These are phyloP conservation scores for Catharus ustulatus DNA, from an alignment of 2,797 vertebrate species.

Conservation along the genomic window DNA sequence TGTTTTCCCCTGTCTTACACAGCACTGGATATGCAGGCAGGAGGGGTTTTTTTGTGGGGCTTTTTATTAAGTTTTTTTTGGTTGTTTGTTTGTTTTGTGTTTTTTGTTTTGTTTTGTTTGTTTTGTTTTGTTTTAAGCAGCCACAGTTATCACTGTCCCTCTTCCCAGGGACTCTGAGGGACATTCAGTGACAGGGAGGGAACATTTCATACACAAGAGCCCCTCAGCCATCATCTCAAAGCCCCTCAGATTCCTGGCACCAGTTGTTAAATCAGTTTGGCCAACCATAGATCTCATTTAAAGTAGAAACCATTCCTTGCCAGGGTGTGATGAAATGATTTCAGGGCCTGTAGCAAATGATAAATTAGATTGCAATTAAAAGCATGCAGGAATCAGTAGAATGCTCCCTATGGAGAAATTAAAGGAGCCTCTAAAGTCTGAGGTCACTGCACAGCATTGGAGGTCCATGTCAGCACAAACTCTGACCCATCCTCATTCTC, in stretches of 20 bases:
- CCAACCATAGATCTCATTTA: not conserved
- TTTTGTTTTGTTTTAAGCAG: not conserved
- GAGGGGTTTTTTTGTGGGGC: too few species aligned
- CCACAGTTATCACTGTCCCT: not conserved
- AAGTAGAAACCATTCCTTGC: not conserved
- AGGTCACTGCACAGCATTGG: not conserved
- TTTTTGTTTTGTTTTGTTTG: not conserved
- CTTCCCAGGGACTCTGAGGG: not conserved
- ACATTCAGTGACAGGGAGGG: not conserved
- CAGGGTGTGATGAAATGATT: not conserved
- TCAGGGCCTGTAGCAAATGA: constrained; percentile 11
- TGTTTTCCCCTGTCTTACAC: not conserved
- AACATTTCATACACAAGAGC: not conserved
- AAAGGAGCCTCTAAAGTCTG: not conserved
- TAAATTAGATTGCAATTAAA: constrained; percentile 44
- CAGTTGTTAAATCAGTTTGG: not conserved
- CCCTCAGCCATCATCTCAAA: not conserved
- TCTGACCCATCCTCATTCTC: not conserved
- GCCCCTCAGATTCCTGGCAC: not conserved
- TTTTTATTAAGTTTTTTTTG: too few species aligned
- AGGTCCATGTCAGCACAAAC: not conserved
- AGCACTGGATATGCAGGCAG: not conserved
- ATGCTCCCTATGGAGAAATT: not conserved
- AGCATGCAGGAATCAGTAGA: not conserved
- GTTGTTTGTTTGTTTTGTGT: not conserved